Percentiles rank a stretch among this genome's conserved stretches.
These are phyloP conservation scores for Heteromurus nitidus DNA, from an alignment of 2,888 invertebrate genomes.

Conservation along the genomic window DNA sequence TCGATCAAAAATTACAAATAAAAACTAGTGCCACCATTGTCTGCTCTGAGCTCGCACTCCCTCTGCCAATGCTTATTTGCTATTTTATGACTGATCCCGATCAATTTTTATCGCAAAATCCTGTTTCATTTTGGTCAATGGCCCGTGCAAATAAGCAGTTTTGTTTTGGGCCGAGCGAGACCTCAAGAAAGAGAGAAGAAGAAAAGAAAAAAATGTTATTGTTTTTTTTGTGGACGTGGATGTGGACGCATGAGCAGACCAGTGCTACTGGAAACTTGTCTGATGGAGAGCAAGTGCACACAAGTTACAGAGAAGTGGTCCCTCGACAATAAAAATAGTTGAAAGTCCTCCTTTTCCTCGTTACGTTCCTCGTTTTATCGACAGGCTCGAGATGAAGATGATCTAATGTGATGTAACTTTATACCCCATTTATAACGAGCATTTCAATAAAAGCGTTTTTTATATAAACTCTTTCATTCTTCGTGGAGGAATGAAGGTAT, in stretches of 20 bases:
- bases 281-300: not conserved
- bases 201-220: too few species aligned
- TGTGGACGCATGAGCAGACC: slow-evolving; percentile 1
- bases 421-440: not conserved
- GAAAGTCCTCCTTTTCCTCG: not conserved
- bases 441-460: slow-evolving; percentile 21
- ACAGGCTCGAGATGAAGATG: too few species aligned
- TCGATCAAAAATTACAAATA: too few species aligned
- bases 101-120: slow-evolving; percentile 65
- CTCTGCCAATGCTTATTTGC: too few species aligned
- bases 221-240: not conserved
- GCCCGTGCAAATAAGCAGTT: slow-evolving; percentile 52
- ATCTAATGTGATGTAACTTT: not conserved
- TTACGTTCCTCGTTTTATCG: not conserved
- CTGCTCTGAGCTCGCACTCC: too few species aligned
- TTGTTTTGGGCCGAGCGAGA: not conserved
- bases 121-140: slow-evolving; percentile 67
- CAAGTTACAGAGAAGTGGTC: not conserved
- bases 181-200: not conserved
- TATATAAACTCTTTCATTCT: too few species aligned
- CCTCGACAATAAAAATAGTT: slow-evolving; percentile 3
- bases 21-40: not conserved
- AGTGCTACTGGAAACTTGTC: slow-evolving; percentile 19
- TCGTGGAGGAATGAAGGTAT: slow-evolving; percentile 16
- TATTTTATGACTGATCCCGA: slow-evolving; percentile 42